phyloP scores from a whole-genome alignment of 2,797 vertebrate species.

The Echiichthys vipera region DNA sequence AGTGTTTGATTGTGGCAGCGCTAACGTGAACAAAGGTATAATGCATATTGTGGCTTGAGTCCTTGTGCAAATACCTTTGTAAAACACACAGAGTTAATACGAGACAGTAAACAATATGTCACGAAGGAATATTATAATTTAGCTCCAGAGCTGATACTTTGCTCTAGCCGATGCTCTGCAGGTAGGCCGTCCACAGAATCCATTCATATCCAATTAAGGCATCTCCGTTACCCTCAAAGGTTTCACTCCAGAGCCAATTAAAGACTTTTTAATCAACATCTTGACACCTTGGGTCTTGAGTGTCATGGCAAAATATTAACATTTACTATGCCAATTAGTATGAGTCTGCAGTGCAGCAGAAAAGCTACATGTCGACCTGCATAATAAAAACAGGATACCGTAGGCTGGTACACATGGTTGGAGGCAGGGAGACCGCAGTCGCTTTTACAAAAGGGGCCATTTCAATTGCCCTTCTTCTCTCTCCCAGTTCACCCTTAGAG shows the following conservation, averaged over 20 bases:
- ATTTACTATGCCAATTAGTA: slow-evolving; percentile 79
- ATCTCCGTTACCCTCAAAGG: slow-evolving; percentile 64
- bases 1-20: slow-evolving; percentile 8
- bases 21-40: slow-evolving; percentile 15
- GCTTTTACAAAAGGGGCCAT: slow-evolving; percentile 61
- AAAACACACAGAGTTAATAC: slow-evolving; percentile 10
- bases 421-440: slow-evolving; percentile 27
- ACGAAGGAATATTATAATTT: slow-evolving; percentile 21
- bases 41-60: background rate
- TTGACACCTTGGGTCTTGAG: slow-evolving; percentile 74
- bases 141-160: slow-evolving; percentile 25
- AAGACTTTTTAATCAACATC: slow-evolving; percentile 76
- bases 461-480: slow-evolving; percentile 66
- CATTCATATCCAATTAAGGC: slow-evolving; percentile 71
- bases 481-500: slow-evolving; percentile 61
- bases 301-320: slow-evolving; percentile 78
- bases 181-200: slow-evolving; percentile 49
- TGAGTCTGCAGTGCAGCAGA: slow-evolving; percentile 52
- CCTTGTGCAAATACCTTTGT: background rate
- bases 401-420: slow-evolving; percentile 38
- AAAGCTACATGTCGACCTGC: slow-evolving; percentile 54
- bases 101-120: slow-evolving; percentile 25
- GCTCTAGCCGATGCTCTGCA: slow-evolving; percentile 47
- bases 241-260: slow-evolving; percentile 75
- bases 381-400: slow-evolving; percentile 61